Evolutionary conservation across 2,888 invertebrate species (phyloP).

Genomic region (Andricus curvator): DNA sequence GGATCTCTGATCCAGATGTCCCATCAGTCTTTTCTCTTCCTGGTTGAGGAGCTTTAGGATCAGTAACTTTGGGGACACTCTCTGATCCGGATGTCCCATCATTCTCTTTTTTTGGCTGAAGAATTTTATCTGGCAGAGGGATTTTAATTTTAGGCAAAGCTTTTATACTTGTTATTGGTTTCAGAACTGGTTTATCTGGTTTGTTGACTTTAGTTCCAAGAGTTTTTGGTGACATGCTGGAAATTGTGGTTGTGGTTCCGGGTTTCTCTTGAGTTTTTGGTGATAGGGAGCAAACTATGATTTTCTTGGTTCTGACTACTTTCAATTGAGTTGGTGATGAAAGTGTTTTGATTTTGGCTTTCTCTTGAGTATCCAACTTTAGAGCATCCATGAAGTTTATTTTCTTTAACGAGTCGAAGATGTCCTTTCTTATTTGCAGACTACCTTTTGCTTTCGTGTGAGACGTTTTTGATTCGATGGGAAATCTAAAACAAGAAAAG

Average conservation of each 20-base stretch:
- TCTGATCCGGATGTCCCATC: background rate
- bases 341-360: background rate
- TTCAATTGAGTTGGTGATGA: background rate
- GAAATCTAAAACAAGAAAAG: slow-evolving; percentile 25
- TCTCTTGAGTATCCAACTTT: slow-evolving; percentile 1
- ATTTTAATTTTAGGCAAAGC: too few relatives aligned
- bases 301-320: background rate
- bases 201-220: background rate
- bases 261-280: background rate
- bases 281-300: background rate
- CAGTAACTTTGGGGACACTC: background rate
- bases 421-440: background rate
- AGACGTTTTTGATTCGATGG: background rate
- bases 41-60: background rate
- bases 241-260: background rate
- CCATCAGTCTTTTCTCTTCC: background rate
- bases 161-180: background rate
- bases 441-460: background rate
- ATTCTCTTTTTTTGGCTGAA: background rate
- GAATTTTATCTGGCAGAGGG: background rate
- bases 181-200: background rate
- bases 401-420: background rate
- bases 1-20: background rate
- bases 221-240: background rate
- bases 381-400: slow-evolving; percentile 15